phyloP scores from a whole-genome alignment of 2,113 vertebrate genomes.

The Gracilinanus agilis region DNA sequence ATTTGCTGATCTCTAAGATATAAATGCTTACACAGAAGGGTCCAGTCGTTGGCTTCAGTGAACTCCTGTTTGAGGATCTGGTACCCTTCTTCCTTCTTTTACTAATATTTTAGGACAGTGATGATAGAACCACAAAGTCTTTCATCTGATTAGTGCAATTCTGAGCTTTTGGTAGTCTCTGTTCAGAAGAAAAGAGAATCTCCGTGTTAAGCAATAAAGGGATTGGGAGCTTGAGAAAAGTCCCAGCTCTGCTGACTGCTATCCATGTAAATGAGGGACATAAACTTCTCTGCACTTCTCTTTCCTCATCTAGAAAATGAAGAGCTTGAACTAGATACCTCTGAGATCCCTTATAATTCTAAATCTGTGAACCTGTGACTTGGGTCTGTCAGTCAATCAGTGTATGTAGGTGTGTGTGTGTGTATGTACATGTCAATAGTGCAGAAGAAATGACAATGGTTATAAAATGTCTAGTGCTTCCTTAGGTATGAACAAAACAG shows the following conservation, averaged over 20 bases:
- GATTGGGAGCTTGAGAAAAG: neutral
- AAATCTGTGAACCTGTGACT: neutral
- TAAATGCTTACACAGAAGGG: neutral
- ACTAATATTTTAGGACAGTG: neutral
- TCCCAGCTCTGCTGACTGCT: neutral
- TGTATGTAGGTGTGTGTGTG: neutral
- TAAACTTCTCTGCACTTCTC: neutral
- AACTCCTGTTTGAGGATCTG: neutral
- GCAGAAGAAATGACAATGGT: neutral
- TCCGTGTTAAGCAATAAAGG: neutral
- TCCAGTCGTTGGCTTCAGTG: neutral
- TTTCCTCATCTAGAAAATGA: conserved; percentile 27
- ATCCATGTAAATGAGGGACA: neutral
- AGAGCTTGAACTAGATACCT: conserved; percentile 27
- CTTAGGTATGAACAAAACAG: neutral
- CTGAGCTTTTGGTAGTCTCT: neutral
- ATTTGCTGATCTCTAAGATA: neutral
- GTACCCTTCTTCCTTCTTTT: neutral
- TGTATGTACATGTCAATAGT: no score
- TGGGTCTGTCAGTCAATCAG: conserved; percentile 24
- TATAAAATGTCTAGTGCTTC: neutral
- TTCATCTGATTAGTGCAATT: neutral
- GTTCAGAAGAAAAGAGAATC: neutral
- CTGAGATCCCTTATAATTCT: neutral
- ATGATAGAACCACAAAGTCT: neutral